phyloP scores from a whole-genome alignment of 35 echinoderm and acorn worm species.

The Anneissia japonica region DNA sequence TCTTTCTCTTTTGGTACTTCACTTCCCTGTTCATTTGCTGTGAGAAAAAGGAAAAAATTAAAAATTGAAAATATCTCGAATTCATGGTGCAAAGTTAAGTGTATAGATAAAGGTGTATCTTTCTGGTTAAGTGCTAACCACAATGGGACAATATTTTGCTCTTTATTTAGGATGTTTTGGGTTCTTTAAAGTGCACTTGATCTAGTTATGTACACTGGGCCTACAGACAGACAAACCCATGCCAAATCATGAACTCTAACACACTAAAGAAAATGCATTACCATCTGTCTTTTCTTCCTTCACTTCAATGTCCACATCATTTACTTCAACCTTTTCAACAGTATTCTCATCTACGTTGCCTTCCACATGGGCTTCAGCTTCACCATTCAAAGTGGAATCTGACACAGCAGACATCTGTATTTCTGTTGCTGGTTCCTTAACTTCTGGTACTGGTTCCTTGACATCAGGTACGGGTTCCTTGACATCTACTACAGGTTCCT shows the following conservation, averaged over 20 bases:
- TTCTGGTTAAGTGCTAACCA: no score
- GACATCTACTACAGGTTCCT: background rate
- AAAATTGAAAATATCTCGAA: no score
- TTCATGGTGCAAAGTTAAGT: no score
- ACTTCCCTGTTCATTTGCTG: no score
- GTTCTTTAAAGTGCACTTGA: no score
- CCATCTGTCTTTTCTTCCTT: background rate
- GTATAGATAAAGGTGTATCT: no score
- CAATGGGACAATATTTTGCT: no score
- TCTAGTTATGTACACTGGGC: no score
- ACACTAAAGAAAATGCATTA: background rate
- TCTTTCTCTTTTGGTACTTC: no score
- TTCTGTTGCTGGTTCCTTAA: background rate
- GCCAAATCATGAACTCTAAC: no score
- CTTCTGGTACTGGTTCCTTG: background rate
- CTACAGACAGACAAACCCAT: background rate
- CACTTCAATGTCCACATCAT: background rate
- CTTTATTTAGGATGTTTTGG: no score
- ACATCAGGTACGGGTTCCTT: background rate
- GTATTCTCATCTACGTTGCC: conserved; percentile 33
- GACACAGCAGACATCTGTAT: conserved; percentile 17
- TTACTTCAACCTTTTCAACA: conserved; percentile 35
- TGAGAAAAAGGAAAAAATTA: no score
- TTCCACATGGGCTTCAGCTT: background rate
- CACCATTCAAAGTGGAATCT: background rate